Base-by-base conservation (phyloP, 1,140 invertebrate genomes). In the Charaxes varanes region DNA sequence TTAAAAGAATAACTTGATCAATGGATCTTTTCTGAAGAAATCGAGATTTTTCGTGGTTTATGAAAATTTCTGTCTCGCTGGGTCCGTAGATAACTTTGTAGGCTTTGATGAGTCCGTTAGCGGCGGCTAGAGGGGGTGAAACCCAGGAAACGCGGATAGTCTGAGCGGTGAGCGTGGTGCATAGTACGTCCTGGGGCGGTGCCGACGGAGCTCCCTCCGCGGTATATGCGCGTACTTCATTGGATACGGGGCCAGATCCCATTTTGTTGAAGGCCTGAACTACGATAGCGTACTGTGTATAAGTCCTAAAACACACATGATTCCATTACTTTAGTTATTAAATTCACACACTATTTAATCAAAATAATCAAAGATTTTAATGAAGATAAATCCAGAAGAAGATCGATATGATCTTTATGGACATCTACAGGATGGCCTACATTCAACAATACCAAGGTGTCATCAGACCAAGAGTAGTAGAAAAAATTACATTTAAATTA, bases 81-180 rank as follows among this genome's bases (percentile, higher is more conserved):
- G 95, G 94, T 62, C 95, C 96, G 69, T 97, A 98, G 45, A 98
- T 91, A 33, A 98, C 94, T 85, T 97, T 98, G 86, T 98, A 99
- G 14, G 95, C 96, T 76, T 97, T 96, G 49, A 98, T 96, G 24
- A 97, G 91, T 53, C 97, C 97, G 71, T 98, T 97, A 23, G 96
- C 94, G 36, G 94, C 91, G 34, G 91, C 91, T 0, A 95, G 86
- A 14, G 95, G 94, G 0, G 96, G 95, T 0, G 95, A 95, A 0
- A 93, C 91, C 96, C 96, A 99, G 2, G 93, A 93, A 2, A 98
- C 93, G 37, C 94, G 88, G 64, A 99, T 96, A 10, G 94, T 97
- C 79, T 97, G 93, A 4, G 96, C 96, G 2, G 94, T 96, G 3
- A 97, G 85, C 0, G 95, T 95, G 0, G 93, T 96, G 83, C 95